phyloP scores from a whole-genome alignment of 1,140 invertebrate species.

The Drosophila tristis region DNA sequence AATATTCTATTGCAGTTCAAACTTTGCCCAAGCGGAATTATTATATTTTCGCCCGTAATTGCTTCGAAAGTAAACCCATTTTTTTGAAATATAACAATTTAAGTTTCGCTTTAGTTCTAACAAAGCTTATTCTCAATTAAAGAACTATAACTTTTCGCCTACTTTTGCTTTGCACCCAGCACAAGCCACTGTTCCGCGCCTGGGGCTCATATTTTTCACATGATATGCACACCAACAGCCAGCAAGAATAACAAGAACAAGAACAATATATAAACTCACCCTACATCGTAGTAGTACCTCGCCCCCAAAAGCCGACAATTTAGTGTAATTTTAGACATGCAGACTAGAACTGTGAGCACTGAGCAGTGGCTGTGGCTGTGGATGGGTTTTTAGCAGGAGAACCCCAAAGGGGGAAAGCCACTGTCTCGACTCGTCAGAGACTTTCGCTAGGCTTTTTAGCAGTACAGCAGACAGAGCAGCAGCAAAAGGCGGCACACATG shows the following conservation, averaged over 20 bases:
- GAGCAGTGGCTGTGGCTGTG: background rate
- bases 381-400: too few species aligned
- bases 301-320: slow-evolving; percentile 12
- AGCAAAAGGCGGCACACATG: slow-evolving; percentile 34
- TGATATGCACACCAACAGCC: slow-evolving; percentile 52
- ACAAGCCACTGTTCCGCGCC: slow-evolving; percentile 1
- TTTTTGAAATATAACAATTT: too few species aligned
- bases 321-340: slow-evolving; percentile 67
- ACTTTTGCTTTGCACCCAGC: background rate
- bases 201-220: slow-evolving; percentile 25
- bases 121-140: background rate
- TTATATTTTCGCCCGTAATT: background rate
- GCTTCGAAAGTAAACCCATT: too few species aligned
- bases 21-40: too few species aligned
- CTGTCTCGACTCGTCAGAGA: slow-evolving; percentile 38
- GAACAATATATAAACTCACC: slow-evolving; percentile 35
- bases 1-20: too few species aligned
- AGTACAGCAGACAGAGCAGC: slow-evolving; percentile 17
- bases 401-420: background rate
- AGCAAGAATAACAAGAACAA: slow-evolving; percentile 44
- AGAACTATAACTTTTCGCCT: slow-evolving; percentile 9
- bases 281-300: background rate
- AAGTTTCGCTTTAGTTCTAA: too few species aligned
- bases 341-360: slow-evolving; percentile 9
- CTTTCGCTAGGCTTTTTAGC: slow-evolving; percentile 68